phyloP scores from a whole-genome alignment of 2,888 invertebrate species.

The Thymelicus lineola region DNA sequence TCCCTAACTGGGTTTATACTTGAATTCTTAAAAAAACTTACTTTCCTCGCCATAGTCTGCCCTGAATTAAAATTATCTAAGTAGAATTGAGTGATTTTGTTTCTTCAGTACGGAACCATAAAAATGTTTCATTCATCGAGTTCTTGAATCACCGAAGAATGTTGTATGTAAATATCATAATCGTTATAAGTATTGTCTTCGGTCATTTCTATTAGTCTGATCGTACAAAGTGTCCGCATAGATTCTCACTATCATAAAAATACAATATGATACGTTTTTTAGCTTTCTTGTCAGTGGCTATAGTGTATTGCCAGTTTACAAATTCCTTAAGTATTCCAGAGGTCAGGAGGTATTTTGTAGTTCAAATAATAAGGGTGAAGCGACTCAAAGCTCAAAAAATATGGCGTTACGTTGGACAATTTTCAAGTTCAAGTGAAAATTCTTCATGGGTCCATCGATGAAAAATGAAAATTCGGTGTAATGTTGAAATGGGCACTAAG shows the following conservation, averaged over 20 bases:
- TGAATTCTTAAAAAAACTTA: too few species aligned
- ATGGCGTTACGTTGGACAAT: too few species aligned
- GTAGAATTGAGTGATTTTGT: too few species aligned
- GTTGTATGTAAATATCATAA: slow-evolving; percentile 3
- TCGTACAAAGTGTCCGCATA: background rate
- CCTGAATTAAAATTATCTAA: too few species aligned
- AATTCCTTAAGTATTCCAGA: background rate
- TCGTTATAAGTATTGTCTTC: slow-evolving; percentile 5
- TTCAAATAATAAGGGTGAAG: too few species aligned
- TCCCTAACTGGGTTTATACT: too few species aligned
- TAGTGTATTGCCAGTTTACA: background rate
- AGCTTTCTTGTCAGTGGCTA: background rate
- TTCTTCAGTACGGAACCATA: background rate
- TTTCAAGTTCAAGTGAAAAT: too few species aligned
- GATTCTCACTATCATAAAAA: background rate
- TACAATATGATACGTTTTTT: background rate
- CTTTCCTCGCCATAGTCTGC: too few species aligned
- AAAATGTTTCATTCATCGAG: slow-evolving; percentile 1
- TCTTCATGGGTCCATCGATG: too few species aligned
- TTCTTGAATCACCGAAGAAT: background rate
- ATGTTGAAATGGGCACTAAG: too few species aligned
- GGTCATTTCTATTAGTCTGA: background rate
- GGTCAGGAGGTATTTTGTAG: background rate
- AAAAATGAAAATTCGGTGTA: too few species aligned
- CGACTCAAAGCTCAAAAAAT: too few species aligned